Conservation (phyloP, 1,140 invertebrate species). For the Eciton burchellii region DNA sequence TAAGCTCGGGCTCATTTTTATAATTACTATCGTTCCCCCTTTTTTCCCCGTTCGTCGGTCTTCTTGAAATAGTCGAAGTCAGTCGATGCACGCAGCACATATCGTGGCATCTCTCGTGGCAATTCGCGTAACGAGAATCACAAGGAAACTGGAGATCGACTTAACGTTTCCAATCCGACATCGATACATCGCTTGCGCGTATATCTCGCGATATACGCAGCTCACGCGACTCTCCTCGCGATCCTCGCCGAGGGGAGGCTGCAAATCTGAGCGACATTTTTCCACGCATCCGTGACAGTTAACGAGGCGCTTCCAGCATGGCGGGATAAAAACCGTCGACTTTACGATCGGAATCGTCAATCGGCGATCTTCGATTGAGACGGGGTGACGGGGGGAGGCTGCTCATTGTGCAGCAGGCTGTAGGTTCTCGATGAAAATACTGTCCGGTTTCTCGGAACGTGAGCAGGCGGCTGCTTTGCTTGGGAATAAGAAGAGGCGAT, state of each 20-base stretch:
- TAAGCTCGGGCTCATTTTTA: too few relatives aligned
- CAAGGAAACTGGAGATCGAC: too few relatives aligned
- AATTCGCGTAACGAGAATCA: too few relatives aligned
- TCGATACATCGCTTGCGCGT: not conserved
- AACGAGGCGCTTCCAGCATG: constrained; percentile 5
- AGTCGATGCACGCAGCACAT: too few relatives aligned
- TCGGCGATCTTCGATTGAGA: constrained; percentile 47
- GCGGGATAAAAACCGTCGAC: constrained; percentile 21
- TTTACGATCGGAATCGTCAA: constrained; percentile 48
- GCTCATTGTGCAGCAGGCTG: constrained; percentile 65
- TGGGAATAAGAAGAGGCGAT: constrained; percentile 59
- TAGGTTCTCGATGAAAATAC: constrained; percentile 69
- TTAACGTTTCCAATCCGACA: too few relatives aligned
- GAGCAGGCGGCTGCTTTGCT: constrained; percentile 66
- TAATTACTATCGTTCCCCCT: too few relatives aligned
- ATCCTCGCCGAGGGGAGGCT: not conserved
- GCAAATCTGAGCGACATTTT: constrained; percentile 32
- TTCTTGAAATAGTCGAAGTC: too few relatives aligned
- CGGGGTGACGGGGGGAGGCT: constrained; percentile 32
- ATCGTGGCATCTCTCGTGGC: too few relatives aligned
- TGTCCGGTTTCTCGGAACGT: constrained; percentile 72
- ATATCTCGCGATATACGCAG: constrained; percentile 2
- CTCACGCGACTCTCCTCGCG: constrained; percentile 1
- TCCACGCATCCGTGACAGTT: constrained; percentile 36
- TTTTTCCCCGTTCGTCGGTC: too few relatives aligned